Conservation (phyloP, 2,797 vertebrate species). For the Moxostoma hubbsi region DNA sequence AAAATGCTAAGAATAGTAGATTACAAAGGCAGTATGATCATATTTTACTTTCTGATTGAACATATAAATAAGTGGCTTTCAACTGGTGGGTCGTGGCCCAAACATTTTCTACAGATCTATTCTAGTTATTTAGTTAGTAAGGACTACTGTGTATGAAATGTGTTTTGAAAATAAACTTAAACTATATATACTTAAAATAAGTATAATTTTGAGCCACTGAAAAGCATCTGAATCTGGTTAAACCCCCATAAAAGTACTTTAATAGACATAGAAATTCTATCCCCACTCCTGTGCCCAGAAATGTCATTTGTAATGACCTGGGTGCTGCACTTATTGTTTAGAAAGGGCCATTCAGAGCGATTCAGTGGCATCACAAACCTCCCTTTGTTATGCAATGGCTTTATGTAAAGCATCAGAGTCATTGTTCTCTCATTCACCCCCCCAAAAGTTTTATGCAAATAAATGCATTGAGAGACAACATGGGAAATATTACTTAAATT, state of each 20-base stretch:
- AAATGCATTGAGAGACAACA: slow-evolving; percentile 54
- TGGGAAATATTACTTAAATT: not conserved
- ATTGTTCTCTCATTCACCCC: slow-evolving; percentile 68
- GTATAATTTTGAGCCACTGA: slow-evolving; percentile 67
- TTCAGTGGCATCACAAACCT: slow-evolving; percentile 67
- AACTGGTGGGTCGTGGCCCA: too few relatives aligned
- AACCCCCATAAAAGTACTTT: slow-evolving; percentile 71
- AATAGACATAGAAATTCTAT: slow-evolving; percentile 69
- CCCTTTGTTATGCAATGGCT: slow-evolving; percentile 67
- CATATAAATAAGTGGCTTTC: too few relatives aligned
- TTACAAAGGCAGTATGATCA: too few relatives aligned
- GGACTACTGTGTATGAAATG: too few relatives aligned
- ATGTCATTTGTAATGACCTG: slow-evolving; percentile 63
- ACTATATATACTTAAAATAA: slow-evolving; percentile 53
- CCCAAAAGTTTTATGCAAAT: slow-evolving; percentile 64
- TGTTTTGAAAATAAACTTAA: too few relatives aligned
- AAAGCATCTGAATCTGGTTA: slow-evolving; percentile 53
- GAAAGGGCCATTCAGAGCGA: slow-evolving; percentile 64
- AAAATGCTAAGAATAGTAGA: too few relatives aligned
- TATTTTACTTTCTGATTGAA: too few relatives aligned
- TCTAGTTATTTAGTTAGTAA: too few relatives aligned
- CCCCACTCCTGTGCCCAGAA: slow-evolving; percentile 58
- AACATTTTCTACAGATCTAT: too few relatives aligned
- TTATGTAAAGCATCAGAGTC: slow-evolving; percentile 66
- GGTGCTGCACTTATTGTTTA: slow-evolving; percentile 54